Percentiles rank a stretch among this genome's conserved stretches.
Evolutionary conservation across 2,113 vertebrate species (phyloP).

Genomic region (Eurypyga helias): DNA sequence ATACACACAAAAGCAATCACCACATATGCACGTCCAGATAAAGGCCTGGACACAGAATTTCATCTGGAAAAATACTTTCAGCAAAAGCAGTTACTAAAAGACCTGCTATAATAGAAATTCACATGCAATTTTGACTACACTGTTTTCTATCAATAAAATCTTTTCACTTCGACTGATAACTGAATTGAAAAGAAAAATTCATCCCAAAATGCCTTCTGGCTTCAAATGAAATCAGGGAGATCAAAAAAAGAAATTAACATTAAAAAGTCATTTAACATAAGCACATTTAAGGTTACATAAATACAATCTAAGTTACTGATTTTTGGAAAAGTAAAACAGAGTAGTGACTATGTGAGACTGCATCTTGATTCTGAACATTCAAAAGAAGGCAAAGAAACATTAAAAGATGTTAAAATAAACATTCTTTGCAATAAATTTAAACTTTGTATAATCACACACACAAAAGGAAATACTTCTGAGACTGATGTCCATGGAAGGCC

Average conservation of each 20-base stretch:
- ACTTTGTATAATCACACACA: not conserved
- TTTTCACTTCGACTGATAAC: not conserved
- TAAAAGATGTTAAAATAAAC: not conserved
- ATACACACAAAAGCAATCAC: not conserved
- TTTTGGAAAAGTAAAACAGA: not conserved
- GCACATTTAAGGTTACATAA: not conserved
- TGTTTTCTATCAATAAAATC: not conserved
- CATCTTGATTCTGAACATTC: not conserved
- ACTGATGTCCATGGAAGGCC: not conserved
- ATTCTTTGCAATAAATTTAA: not conserved
- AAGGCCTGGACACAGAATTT: not conserved
- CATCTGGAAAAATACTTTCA: not conserved
- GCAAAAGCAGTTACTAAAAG: not conserved
- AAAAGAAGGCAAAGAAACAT: not conserved
- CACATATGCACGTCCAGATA: fast-evolving
- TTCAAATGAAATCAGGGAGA: not conserved
- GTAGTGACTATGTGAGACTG: not conserved
- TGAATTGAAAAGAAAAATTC: not conserved
- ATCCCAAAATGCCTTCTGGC: not conserved
- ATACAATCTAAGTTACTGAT: not conserved
- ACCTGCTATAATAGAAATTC: not conserved
- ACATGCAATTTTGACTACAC: not conserved
- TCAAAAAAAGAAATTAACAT: not conserved
- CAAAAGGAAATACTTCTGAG: not conserved
- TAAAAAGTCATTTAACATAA: not conserved